Percentiles rank a stretch among this genome's conserved stretches.
phyloP scores from a whole-genome alignment of 2,888 invertebrate genomes.

The Cybosia mesomella region DNA sequence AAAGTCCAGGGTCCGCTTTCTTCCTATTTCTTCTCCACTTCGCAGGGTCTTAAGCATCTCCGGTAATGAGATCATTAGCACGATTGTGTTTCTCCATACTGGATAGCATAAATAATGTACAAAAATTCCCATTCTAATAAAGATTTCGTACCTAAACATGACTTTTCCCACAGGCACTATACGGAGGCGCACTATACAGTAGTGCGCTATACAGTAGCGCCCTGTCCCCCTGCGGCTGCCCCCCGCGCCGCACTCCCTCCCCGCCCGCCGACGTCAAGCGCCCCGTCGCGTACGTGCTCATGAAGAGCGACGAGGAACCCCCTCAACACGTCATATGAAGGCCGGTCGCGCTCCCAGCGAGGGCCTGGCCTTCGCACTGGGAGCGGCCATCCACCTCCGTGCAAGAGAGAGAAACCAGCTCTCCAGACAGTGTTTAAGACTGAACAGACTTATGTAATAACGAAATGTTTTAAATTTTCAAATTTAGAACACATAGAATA shows the following conservation, averaged over 20 bases:
- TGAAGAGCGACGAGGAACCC: constrained; percentile 88
- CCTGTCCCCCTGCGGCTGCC: constrained; percentile 80
- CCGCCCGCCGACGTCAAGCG: constrained; percentile 82
- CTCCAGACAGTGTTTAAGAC: constrained; percentile 80
- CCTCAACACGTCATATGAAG: constrained; percentile 93
- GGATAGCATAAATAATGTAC: no score
- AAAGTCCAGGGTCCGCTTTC: no score
- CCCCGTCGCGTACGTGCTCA: constrained; percentile 88
- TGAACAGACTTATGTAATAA: constrained; percentile 32
- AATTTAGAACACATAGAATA: constrained; percentile 26
- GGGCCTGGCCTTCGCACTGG: constrained; percentile 85
- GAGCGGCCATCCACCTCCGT: constrained; percentile 82
- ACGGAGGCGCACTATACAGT: constrained; percentile 82
- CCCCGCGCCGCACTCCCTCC: constrained; percentile 78
- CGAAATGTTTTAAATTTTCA: constrained; percentile 21
- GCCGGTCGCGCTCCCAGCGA: constrained; percentile 93
- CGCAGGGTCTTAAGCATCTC: no score
- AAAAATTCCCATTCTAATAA: neutral
- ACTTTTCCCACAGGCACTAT: constrained; percentile 70
- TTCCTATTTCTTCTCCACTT: no score
- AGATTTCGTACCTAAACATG: neutral
- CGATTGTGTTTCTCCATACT: no score
- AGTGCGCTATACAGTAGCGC: constrained; percentile 81
- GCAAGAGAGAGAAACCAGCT: constrained; percentile 73
- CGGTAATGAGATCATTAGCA: no score